Conservation (phyloP, 1,140 invertebrate species). For the Onthophagus taurus region DNA sequence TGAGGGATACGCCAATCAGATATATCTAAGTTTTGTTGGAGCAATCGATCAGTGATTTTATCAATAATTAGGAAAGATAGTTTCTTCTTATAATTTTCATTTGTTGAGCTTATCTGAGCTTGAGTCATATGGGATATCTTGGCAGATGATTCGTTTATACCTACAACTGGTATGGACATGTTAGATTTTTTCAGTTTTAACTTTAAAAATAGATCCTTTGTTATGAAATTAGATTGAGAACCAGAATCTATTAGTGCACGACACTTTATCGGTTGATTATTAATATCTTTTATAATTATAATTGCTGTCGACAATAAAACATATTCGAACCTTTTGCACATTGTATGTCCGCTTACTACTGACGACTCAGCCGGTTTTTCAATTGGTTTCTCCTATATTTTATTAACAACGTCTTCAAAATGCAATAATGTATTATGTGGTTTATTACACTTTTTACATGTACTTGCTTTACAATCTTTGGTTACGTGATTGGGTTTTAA, state of each 20-base stretch:
- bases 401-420: too few relatives aligned
- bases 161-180: neutral
- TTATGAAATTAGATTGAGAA: conserved; percentile 25
- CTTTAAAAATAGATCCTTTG: conserved; percentile 13
- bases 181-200: conserved; percentile 15
- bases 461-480: too few relatives aligned
- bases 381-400: too few relatives aligned
- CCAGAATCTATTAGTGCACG: conserved; percentile 22
- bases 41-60: neutral
- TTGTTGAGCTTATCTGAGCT: neutral
- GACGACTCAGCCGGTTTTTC: too few relatives aligned
- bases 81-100: conserved; percentile 6
- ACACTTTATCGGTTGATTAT: conserved; percentile 14
- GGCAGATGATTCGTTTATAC: conserved; percentile 1
- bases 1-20: conserved; percentile 19
- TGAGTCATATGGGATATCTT: conserved; percentile 2
- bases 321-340: neutral
- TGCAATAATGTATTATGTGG: too few relatives aligned
- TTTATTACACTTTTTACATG: too few relatives aligned
- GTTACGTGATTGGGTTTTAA: too few relatives aligned
- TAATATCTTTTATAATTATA: conserved; percentile 17
- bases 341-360: neutral
- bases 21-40: conserved; percentile 10
- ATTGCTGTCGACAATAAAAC: conserved; percentile 24
- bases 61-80: conserved; percentile 4